Percentiles rank a stretch among this genome's conserved stretches.
phyloP scores from a whole-genome alignment of 2,888 invertebrate species.

The Lomographa bimaculata region DNA sequence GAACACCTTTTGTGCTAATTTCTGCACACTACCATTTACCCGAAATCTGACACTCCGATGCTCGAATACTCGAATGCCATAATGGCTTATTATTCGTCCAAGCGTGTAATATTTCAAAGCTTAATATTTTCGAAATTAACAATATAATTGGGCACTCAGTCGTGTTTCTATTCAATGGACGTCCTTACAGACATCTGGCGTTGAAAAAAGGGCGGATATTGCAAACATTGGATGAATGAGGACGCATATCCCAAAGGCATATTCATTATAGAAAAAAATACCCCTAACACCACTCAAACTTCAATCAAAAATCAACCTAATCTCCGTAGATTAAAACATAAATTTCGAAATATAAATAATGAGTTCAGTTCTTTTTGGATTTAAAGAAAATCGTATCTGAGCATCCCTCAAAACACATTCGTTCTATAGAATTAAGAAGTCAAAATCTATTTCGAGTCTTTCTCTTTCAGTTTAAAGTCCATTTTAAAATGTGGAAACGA shows the following conservation, averaged over 20 bases:
- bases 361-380: slow-evolving; percentile 38
- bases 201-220: slow-evolving; percentile 80
- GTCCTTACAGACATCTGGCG: slow-evolving; percentile 73
- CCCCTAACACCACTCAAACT: slow-evolving; percentile 14
- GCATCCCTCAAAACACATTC: slow-evolving; percentile 79
- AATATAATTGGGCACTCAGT: slow-evolving; percentile 81
- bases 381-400: slow-evolving; percentile 66
- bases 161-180: slow-evolving; percentile 54
- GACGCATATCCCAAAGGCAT: slow-evolving; percentile 70
- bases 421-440: slow-evolving; percentile 26
- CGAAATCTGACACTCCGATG: slow-evolving; percentile 47
- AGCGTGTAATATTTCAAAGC: slow-evolving; percentile 76
- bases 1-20: slow-evolving; percentile 38
- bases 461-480: slow-evolving; percentile 31
- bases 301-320: slow-evolving; percentile 36
- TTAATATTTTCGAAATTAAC: slow-evolving; percentile 81
- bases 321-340: slow-evolving; percentile 5
- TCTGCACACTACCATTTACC: slow-evolving; percentile 32
- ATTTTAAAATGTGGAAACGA: slow-evolving; percentile 37
- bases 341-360: slow-evolving; percentile 29
- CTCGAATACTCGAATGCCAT: slow-evolving; percentile 38
- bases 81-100: slow-evolving; percentile 76
- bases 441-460: slow-evolving; percentile 30
- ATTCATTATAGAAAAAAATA: slow-evolving; percentile 28
- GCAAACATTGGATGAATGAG: slow-evolving; percentile 73